phyloP scores from a whole-genome alignment of 2,113 vertebrate genomes.

The Meriones unguiculatus region DNA sequence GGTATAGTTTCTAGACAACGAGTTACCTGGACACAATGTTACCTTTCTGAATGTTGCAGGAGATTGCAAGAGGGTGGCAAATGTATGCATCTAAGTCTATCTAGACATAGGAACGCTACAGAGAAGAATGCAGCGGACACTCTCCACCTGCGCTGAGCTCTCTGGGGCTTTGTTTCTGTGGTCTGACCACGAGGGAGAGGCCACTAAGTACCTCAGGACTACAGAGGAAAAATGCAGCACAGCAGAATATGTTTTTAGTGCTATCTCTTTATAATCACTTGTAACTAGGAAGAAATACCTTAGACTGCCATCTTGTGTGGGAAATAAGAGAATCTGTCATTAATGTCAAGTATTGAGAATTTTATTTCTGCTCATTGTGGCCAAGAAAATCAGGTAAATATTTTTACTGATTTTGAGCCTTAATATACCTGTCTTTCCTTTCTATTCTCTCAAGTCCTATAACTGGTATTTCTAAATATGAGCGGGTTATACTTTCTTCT shows the following conservation, averaged over 20 bases:
- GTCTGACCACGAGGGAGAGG: too few relatives aligned
- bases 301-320: constrained; percentile 84
- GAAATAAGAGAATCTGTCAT: constrained; percentile 78
- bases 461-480: constrained; percentile 70
- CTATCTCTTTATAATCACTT: constrained; percentile 76
- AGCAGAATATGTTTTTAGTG: constrained; percentile 70
- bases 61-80: not conserved
- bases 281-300: constrained; percentile 81
- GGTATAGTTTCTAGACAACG: not conserved
- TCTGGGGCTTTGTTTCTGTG: not conserved
- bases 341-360: constrained; percentile 71
- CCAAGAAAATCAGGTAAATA: constrained; percentile 46
- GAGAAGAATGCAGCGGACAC: not conserved
- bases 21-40: too few relatives aligned
- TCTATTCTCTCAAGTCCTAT: constrained; percentile 41
- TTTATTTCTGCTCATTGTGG: constrained; percentile 66
- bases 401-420: constrained; percentile 50
- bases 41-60: not conserved
- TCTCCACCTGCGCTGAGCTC: not conserved
- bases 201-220: not conserved
- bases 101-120: not conserved
- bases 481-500: constrained; percentile 47
- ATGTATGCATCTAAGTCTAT: not conserved
- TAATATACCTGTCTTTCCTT: not conserved
- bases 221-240: not conserved